These are phyloP conservation scores for Danionella dracula DNA, from an alignment of 2,797 vertebrate species.

Conservation along the genomic window DNA sequence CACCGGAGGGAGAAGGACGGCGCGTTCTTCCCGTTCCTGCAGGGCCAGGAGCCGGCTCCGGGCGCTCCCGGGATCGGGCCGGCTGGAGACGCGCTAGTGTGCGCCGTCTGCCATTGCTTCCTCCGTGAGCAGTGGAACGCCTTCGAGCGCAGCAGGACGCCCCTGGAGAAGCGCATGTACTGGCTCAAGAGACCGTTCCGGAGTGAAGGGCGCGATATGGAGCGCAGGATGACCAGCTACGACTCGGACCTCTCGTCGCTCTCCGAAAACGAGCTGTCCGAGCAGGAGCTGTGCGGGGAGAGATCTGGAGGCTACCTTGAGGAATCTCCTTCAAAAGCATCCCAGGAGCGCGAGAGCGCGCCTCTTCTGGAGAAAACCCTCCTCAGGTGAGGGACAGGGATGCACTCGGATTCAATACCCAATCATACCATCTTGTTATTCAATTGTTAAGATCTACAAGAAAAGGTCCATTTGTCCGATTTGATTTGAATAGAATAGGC, in stretches of 20 bases:
- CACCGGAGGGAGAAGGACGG: conserved; percentile 63
- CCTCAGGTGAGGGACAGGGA: conserved; percentile 68
- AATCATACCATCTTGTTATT: too few relatives aligned
- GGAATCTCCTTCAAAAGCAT: too few relatives aligned
- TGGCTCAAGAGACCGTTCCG: conserved; percentile 93
- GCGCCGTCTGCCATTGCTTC: conserved; percentile 93
- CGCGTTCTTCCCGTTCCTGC: conserved; percentile 90
- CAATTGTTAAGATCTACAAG: too few relatives aligned
- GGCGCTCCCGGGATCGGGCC: conserved; percentile 79
- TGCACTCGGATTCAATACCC: too few relatives aligned
- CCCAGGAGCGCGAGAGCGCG: background rate
- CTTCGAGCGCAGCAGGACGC: conserved; percentile 89
- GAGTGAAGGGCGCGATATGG: conserved; percentile 79
- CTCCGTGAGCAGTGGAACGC: conserved; percentile 93
- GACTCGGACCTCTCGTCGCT: conserved; percentile 87
- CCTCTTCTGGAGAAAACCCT: conserved; percentile 68
- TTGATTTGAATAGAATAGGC: too few relatives aligned
- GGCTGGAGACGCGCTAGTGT: conserved; percentile 83
- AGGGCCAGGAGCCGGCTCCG: conserved; percentile 90
- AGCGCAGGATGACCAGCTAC: conserved; percentile 64
- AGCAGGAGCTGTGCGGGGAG: conserved; percentile 78
- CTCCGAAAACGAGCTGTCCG: conserved; percentile 83
- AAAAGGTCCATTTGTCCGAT: too few relatives aligned
- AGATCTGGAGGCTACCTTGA: too few relatives aligned
- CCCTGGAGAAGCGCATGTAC: conserved; percentile 95